phyloP scores from a whole-genome alignment of 2,113 vertebrate species.

The Sapajus apella region DNA sequence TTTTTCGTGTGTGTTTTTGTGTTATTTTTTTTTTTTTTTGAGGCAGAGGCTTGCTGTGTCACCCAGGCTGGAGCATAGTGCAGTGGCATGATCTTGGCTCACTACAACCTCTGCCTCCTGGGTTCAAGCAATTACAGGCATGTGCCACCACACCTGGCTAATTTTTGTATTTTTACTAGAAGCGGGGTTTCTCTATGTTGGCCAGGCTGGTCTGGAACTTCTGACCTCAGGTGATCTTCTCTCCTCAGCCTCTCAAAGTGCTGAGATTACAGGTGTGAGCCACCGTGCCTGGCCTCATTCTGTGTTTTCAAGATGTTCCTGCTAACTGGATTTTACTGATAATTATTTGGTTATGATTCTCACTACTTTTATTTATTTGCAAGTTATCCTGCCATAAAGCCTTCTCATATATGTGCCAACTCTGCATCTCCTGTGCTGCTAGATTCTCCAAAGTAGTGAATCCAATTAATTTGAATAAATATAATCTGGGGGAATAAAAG shows the following conservation, averaged over 20 bases:
- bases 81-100: neutral
- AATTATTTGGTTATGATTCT: neutral
- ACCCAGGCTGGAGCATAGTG: neutral
- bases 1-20: too few species aligned
- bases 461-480: neutral
- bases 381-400: neutral
- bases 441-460: neutral
- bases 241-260: too few species aligned
- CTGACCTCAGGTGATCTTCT: too few species aligned
- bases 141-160: neutral
- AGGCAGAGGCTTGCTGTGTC: neutral
- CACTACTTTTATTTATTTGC: conserved; percentile 4
- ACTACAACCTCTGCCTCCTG: neutral
- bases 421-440: neutral
- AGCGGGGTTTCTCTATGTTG: too few species aligned
- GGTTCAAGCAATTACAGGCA: neutral
- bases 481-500: neutral
- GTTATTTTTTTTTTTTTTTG: too few species aligned
- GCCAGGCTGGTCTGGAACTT: too few species aligned
- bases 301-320: conserved; percentile 1
- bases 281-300: fast-evolving
- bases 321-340: neutral
- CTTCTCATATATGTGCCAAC: neutral
- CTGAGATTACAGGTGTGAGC: too few species aligned
- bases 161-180: neutral